Conservation (phyloP, 2,888 invertebrate genomes). For the Serripes groenlandicus region DNA sequence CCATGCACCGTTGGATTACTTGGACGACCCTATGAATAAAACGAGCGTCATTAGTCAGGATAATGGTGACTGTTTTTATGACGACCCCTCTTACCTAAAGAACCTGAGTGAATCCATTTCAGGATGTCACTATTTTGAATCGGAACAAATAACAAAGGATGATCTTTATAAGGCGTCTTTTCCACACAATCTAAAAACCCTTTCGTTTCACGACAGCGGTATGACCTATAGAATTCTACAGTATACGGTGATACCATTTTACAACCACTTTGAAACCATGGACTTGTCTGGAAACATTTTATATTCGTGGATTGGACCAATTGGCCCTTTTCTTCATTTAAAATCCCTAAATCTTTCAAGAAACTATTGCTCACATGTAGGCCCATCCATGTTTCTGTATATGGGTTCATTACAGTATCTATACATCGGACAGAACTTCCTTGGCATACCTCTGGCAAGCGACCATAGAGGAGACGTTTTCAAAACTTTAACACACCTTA, state of each 20-base stretch:
- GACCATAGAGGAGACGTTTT: slow-evolving; percentile 18
- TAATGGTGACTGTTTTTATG: slow-evolving; percentile 16
- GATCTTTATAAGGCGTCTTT: background rate
- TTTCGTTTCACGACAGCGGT: slow-evolving; percentile 9
- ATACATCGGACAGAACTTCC: slow-evolving; percentile 31
- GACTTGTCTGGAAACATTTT: slow-evolving; percentile 46
- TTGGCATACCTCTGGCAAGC: slow-evolving; percentile 30
- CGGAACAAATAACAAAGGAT: background rate
- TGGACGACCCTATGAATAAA: background rate
- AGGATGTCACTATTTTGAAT: slow-evolving; percentile 21
- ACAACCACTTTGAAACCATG: slow-evolving; percentile 18
- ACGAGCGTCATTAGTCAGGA: background rate
- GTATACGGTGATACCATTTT: background rate
- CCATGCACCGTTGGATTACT: background rate
- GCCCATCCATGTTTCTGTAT: slow-evolving; percentile 6
- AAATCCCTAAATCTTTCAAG: slow-evolving; percentile 41
- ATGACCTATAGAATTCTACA: slow-evolving; percentile 23
- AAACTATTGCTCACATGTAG: slow-evolving; percentile 25
- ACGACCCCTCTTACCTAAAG: slow-evolving; percentile 4
- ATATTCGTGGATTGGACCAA: slow-evolving; percentile 15
- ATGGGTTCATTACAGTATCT: slow-evolving; percentile 17
- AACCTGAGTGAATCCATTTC: slow-evolving; percentile 10
- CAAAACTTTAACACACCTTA: slow-evolving; percentile 19
- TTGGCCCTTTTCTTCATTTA: slow-evolving; percentile 28
- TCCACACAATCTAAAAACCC: background rate